phyloP scores from a whole-genome alignment of 2,888 invertebrate genomes.

The Patella ulyssiponensis region DNA sequence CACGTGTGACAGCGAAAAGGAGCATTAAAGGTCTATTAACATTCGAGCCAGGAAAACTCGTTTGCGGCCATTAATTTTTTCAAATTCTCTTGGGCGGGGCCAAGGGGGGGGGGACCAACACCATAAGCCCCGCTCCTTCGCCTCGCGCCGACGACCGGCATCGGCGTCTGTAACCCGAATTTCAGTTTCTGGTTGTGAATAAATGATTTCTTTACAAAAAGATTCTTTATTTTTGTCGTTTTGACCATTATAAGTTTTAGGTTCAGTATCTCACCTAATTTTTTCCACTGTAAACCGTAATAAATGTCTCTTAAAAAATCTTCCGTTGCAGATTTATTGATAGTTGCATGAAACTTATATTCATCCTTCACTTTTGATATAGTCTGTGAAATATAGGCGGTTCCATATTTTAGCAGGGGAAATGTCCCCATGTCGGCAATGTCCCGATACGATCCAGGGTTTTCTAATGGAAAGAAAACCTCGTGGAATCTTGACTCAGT shows the following conservation, averaged over 20 bases:
- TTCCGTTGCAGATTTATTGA: slow-evolving; percentile 54
- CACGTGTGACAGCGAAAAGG: too few relatives aligned
- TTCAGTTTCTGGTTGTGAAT: too few relatives aligned
- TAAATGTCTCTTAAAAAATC: slow-evolving; percentile 57
- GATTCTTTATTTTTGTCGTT: too few relatives aligned
- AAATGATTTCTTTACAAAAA: too few relatives aligned
- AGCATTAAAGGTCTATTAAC: too few relatives aligned
- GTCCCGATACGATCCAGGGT: slow-evolving; percentile 43
- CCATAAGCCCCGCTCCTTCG: too few relatives aligned
- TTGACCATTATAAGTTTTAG: neutral
- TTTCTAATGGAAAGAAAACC: slow-evolving; percentile 59
- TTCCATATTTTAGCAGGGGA: slow-evolving; percentile 59
- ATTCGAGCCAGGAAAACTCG: too few relatives aligned
- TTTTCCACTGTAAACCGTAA: slow-evolving; percentile 67
- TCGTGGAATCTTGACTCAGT: slow-evolving; percentile 57
- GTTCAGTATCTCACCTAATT: slow-evolving; percentile 58
- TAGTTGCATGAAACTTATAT: slow-evolving; percentile 57
- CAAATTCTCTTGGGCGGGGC: too few relatives aligned
- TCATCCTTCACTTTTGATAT: slow-evolving; percentile 58
- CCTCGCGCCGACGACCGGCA: too few relatives aligned
- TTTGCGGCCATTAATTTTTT: too few relatives aligned
- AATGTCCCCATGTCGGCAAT: slow-evolving; percentile 51
- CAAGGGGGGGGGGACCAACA: too few relatives aligned
- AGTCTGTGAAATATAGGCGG: slow-evolving; percentile 58
- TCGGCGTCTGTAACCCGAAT: too few relatives aligned